These are phyloP conservation scores for Lamellibrachia columna DNA, from an alignment of 2,888 invertebrate genomes.

Conservation along the genomic window DNA sequence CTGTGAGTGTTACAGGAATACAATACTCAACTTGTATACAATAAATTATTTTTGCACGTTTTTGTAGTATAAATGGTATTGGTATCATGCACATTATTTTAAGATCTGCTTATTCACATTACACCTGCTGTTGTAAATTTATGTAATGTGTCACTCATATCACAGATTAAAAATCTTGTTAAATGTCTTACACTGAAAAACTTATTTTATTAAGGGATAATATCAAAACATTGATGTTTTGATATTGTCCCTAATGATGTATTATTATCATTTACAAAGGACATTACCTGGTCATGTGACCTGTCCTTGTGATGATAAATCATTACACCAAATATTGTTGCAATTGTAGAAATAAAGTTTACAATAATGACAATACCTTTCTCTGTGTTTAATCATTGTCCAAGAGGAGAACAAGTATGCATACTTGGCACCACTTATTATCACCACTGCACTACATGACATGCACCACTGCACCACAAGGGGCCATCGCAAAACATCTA, in stretches of 20 bases:
- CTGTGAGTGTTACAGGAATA: not conserved
- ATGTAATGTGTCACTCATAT: not conserved
- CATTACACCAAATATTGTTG: not conserved
- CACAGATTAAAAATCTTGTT: not conserved
- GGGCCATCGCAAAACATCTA: no score
- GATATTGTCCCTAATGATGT: no score
- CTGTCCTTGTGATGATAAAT: no score
- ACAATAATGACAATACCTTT: not conserved
- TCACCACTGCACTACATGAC: not conserved
- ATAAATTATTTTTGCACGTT: not conserved
- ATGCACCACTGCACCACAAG: not conserved
- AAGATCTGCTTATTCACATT: not conserved
- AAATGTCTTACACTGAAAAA: not conserved
- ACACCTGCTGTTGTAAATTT: not conserved
- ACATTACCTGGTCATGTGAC: no score
- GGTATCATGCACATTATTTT: not conserved
- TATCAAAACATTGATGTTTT: no score
- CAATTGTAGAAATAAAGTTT: not conserved
- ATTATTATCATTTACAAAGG: no score
- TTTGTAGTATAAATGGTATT: not conserved
- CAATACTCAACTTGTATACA: not conserved
- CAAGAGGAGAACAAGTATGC: not conserved
- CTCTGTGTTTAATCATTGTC: not conserved
- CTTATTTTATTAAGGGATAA: no score
- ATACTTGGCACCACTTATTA: not conserved